Evolutionary conservation across 1,140 invertebrate species (phyloP), one percentile per base, ranked within the genome.

Genomic region (Chelonus insularis): DNA sequence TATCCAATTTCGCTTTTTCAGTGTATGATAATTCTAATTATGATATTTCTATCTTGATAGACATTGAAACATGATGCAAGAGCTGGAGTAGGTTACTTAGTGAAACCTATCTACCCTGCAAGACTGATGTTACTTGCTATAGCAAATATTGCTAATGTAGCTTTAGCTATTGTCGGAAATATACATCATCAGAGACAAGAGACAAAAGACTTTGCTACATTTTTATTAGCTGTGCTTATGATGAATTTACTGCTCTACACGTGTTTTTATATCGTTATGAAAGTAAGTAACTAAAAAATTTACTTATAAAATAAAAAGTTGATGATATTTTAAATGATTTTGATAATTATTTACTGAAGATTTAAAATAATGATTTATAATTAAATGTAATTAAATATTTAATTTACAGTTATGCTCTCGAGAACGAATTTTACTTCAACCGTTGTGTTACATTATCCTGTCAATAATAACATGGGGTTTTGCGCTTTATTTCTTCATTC

Each of bases 231-330:
- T 8, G 86, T 95, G 29, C 87, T 96, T 52, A 90, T 95, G 83
- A 85, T 87, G 1, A 96, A 96, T 80, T 85, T 95, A 29, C 81
- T 94, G 18, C 77, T 95, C 1, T 95, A 96, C 76, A 87, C 87
- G 14, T 76, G 87, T 36, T 94, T 93, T 74, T 96, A 96, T 72
- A 90, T 95, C 51, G 72, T 88, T 1, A 93, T 95, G 89, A 96
- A 96, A 85, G 89, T 92, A 81, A 76, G 74, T 75, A 57, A 29
- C 60, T 12, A 59, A 45, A 54, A 23, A 50, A 57, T 29, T 47
- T n/a, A n/a, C n/a, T n/a, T n/a, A n/a, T n/a, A n/a, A n/a, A n/a
- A n/a, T n/a, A n/a, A n/a, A n/a, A n/a, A n/a, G n/a, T n/a, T n/a
- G n/a, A n/a, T n/a, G n/a, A n/a, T n/a, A n/a, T n/a, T n/a, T n/a